Evolutionary conservation across 2,113 vertebrate species (phyloP).

Genomic region (Corapipo altera): DNA sequence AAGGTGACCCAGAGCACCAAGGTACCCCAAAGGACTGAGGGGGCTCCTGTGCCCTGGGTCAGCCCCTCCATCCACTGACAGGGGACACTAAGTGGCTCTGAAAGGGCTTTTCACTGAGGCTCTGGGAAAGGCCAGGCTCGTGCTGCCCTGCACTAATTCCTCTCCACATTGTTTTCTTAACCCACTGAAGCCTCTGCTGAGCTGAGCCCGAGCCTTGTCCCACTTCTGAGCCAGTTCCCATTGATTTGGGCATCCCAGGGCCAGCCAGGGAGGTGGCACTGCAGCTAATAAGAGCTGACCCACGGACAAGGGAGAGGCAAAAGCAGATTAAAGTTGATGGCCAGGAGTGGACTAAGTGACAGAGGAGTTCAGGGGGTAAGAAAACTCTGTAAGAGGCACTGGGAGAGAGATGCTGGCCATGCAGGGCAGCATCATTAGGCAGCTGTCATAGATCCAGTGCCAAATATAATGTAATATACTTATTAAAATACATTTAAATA

Average conservation of each 20-base stretch:
- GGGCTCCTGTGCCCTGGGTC: background rate
- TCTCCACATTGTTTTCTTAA: conserved; percentile 49
- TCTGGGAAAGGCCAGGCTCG: conserved; percentile 52
- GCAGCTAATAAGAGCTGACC: background rate
- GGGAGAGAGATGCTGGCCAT: background rate
- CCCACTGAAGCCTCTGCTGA: background rate
- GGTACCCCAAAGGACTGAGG: background rate
- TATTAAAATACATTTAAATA: background rate
- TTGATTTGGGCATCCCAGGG: background rate
- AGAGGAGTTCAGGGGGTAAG: background rate
- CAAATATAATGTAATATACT: background rate
- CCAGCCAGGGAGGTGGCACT: background rate
- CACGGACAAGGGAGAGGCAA: background rate
- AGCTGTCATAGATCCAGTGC: background rate
- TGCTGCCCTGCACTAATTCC: conserved; percentile 45
- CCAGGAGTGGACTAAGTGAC: background rate
- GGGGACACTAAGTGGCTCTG: conserved; percentile 24
- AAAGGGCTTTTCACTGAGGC: conserved; percentile 30
- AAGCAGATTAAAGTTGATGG: background rate
- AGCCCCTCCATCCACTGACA: background rate
- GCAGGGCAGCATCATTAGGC: background rate
- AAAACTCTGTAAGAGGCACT: background rate
- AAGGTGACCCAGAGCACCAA: background rate
- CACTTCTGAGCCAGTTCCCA: background rate
- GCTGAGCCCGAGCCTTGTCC: background rate